phyloP scores from a whole-genome alignment of 2,113 vertebrate genomes.

The Edolisoma coerulescens region DNA sequence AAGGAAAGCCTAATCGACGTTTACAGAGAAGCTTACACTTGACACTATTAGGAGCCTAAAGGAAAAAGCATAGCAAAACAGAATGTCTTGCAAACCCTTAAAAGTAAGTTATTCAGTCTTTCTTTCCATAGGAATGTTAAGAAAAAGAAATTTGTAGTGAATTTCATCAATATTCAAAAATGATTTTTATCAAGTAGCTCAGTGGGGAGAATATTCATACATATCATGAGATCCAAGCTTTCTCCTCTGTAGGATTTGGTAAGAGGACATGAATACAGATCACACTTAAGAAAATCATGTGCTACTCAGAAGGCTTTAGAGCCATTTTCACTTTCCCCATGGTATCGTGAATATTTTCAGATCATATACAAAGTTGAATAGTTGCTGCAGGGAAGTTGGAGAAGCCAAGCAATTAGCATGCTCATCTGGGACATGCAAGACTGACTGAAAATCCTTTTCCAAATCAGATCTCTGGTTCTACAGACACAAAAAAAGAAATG shows the following conservation, averaged over 20 bases:
- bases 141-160: neutral
- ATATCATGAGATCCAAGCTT: neutral
- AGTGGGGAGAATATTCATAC: neutral
- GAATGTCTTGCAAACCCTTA: neutral
- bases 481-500: neutral
- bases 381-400: slow-evolving; percentile 23
- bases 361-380: neutral
- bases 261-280: neutral
- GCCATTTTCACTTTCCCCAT: neutral
- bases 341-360: slow-evolving; percentile 1
- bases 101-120: neutral
- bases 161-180: neutral
- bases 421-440: neutral
- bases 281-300: neutral
- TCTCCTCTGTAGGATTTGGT: neutral
- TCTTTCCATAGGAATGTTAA: neutral
- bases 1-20: neutral
- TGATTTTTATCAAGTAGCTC: neutral
- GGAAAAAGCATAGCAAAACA: neutral
- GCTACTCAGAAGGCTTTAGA: neutral
- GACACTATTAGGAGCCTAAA: neutral
- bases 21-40: neutral
- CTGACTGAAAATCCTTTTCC: neutral
- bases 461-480: neutral
- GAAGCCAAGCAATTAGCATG: slow-evolving; percentile 12